A percentile compares a stretch with the other conserved stretches of the same genome.
These are phyloP conservation scores for Zosterops hypoxanthus DNA, from an alignment of 2,113 vertebrate genomes.

Conservation along the genomic window DNA sequence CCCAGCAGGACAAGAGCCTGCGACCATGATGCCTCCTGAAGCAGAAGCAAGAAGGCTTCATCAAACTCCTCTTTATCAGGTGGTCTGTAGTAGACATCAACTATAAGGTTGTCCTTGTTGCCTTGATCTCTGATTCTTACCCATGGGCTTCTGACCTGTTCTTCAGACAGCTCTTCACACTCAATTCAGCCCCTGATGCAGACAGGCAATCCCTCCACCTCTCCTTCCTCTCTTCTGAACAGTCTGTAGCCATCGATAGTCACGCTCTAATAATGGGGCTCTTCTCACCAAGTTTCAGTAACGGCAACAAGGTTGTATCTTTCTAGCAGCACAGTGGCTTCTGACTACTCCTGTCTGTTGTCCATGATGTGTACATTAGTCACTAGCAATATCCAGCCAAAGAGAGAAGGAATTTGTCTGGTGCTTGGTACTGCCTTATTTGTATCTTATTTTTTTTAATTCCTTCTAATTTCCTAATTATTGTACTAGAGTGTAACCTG, in stretches of 20 bases:
- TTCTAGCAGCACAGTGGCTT: not conserved
- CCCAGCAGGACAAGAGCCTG: not conserved
- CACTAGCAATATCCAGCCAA: not conserved
- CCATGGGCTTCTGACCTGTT: not conserved
- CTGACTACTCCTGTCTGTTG: not conserved
- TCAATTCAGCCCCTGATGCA: not conserved
- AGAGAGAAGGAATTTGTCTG: not conserved
- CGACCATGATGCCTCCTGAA: not conserved
- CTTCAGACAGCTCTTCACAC: not conserved
- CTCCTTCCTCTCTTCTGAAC: not conserved
- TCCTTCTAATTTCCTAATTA: not conserved
- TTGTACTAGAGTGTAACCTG: not conserved
- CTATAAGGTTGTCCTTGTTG: not conserved
- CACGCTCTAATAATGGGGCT: not conserved
- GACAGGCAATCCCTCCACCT: not conserved
- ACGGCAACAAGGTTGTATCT: not conserved
- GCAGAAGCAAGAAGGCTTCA: not conserved
- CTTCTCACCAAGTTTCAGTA: not conserved
- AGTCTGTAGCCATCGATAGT: rapidly evolving
- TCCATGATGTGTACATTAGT: not conserved
- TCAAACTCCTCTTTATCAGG: not conserved
- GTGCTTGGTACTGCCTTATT: not conserved
- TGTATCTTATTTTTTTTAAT: not conserved
- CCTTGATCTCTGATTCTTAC: not conserved
- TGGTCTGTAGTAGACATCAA: not conserved